phyloP scores from a whole-genome alignment of 2,888 invertebrate genomes.

The Apantesis nais region DNA sequence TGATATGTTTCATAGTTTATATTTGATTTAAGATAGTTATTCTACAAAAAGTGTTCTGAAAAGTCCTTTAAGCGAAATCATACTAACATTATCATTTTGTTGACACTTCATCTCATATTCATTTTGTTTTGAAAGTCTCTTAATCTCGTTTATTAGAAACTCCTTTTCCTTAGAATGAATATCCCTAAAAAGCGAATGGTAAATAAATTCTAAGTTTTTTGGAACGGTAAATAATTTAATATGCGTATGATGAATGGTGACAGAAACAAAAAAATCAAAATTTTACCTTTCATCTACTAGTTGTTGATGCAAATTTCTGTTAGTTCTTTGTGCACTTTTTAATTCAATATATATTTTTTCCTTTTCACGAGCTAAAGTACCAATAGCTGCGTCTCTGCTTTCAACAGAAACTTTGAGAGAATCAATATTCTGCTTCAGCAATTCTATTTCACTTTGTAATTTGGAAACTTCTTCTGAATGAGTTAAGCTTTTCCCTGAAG shows the following conservation, averaged over 20 bases:
- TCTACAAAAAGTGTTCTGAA: no score
- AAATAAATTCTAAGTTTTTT: neutral
- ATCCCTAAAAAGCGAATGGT: slow-evolving; percentile 48
- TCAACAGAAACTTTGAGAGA: slow-evolving; percentile 75
- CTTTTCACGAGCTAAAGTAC: slow-evolving; percentile 79
- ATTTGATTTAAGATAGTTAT: no score
- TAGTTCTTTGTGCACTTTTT: slow-evolving; percentile 76
- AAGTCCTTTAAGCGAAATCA: no score
- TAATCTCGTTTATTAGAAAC: slow-evolving; percentile 76
- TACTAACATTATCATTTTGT: slow-evolving; percentile 30
- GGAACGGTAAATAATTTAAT: neutral
- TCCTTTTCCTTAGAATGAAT: slow-evolving; percentile 85
- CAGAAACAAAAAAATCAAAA: neutral
- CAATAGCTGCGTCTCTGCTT: slow-evolving; percentile 76
- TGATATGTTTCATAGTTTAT: neutral
- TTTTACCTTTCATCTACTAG: slow-evolving; percentile 79
- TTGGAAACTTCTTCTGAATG: slow-evolving; percentile 58
- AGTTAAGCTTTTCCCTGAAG: slow-evolving; percentile 47
- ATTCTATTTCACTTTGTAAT: slow-evolving; percentile 69
- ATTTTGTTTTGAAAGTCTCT: slow-evolving; percentile 53
- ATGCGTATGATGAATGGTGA: neutral
- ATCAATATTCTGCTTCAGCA: slow-evolving; percentile 72
- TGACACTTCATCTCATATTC: slow-evolving; percentile 65
- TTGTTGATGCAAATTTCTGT: slow-evolving; percentile 79
- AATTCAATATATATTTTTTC: slow-evolving; percentile 79